phyloP scores from a whole-genome alignment of 2,888 invertebrate genomes.

The Steinernema hermaphroditum region DNA sequence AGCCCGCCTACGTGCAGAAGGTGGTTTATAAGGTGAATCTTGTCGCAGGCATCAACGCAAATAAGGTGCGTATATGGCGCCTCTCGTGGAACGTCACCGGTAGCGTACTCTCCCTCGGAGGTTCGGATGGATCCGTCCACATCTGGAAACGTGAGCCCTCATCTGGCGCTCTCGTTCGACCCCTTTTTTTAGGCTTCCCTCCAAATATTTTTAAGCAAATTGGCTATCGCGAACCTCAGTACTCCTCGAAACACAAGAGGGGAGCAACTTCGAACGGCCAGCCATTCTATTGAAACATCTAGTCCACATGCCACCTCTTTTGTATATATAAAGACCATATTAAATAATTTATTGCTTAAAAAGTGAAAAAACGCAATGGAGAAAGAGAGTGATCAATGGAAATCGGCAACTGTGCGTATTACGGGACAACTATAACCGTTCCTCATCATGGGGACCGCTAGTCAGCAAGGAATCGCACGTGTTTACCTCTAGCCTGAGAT shows the following conservation, averaged over 20 bases:
- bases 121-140: slow-evolving; percentile 35
- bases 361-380: no score
- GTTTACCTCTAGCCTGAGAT: no score
- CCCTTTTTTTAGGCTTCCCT: neutral
- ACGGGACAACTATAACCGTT: no score
- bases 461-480: no score
- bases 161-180: neutral
- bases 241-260: neutral
- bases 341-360: no score
- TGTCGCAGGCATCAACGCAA: neutral
- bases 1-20: neutral
- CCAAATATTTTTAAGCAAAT: neutral
- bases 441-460: no score
- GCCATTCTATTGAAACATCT: neutral
- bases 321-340: no score
- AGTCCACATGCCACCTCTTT: no score
- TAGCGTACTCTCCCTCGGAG: slow-evolving; percentile 34
- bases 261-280: neutral
- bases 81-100: slow-evolving; percentile 39
- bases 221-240: neutral
- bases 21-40: neutral
- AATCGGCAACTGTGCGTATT: no score
- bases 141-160: slow-evolving; percentile 40
- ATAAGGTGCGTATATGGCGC: slow-evolving; percentile 29
- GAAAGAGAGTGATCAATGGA: no score